phyloP scores from a whole-genome alignment of 2,113 vertebrate species.

The Labeo rohita region DNA sequence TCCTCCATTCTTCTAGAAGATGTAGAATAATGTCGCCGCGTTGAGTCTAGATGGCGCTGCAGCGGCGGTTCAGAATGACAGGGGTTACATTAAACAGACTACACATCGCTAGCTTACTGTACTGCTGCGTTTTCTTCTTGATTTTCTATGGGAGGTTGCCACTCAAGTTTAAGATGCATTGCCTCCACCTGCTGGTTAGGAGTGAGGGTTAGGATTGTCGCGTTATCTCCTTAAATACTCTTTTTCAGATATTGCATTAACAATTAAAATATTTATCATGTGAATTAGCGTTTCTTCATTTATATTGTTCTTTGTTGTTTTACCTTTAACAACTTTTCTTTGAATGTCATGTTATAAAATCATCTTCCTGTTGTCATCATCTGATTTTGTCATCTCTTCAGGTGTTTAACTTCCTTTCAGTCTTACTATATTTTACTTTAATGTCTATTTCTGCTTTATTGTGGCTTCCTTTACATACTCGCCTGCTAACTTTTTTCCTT shows the following conservation, averaged over 20 bases:
- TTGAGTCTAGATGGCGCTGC: slow-evolving; percentile 24
- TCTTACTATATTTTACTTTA: no score
- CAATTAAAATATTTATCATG: not conserved
- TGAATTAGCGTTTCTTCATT: not conserved
- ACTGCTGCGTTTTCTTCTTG: not conserved
- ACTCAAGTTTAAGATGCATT: not conserved
- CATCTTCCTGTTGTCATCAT: no score
- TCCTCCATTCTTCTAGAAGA: slow-evolving; percentile 83
- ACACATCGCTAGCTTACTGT: not conserved
- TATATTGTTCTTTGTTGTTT: not conserved
- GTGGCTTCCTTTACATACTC: no score
- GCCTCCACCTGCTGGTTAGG: not conserved
- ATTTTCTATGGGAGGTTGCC: not conserved
- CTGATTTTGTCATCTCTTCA: no score
- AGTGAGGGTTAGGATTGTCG: not conserved
- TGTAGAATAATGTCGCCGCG: not conserved
- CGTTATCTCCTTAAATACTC: no score
- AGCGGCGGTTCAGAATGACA: not conserved
- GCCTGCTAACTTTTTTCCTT: no score
- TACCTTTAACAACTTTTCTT: not conserved
- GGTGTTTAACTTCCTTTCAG: no score
- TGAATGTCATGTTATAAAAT: no score
- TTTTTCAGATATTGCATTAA: not conserved
- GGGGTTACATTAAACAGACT: not conserved
- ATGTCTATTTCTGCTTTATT: no score